Evolutionary conservation across 1,140 invertebrate genomes (phyloP), one percentile per base, ranked within the genome.

Genomic region (Cepaea nemoralis): DNA sequence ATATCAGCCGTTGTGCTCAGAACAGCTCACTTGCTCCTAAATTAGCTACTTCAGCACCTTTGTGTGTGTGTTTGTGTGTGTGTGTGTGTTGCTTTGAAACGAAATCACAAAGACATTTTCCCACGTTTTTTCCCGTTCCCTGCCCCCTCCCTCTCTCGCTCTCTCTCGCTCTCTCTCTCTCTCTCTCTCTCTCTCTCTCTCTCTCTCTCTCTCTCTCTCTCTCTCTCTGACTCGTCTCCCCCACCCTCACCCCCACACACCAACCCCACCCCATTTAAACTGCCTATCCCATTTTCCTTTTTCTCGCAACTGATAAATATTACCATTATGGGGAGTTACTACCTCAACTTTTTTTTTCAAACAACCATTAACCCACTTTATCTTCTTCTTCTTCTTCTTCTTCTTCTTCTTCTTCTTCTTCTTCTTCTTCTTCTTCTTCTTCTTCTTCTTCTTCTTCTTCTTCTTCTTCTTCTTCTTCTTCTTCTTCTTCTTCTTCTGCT

Each of bases 151-250:
- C n/a, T 75, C 42, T 55, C 55, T 78, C 27, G 10, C 35, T 77
- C 35, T 77, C 75, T 77, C 48, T 37, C 24, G 22, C 22, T 39
- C 48, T 63, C 14, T 79, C 75, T 82, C n/a, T 45, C 42, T 27
- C 39, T 48, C 73, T 37, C 24, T 22, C 24, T 39, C 42, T 22
- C 6, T 50, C 50, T 33, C 39, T 78, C 31, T 35, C 59, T 19
- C 27, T 78, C 22, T 19, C 37, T 8, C 81, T 59, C 22, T 33
- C 55, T 24, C 80, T 50, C 22, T 63, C 40, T 74, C 31, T 45
- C 24, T 39, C 39, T 59, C 55, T 59, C 5, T 59, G 5, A 6
- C 55, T 59, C 55, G 14, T 24, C n/a, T 12, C n/a, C 22, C 24
- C 33, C 31, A 27, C 31, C 22, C 5, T 74, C 42, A 22, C 14